phyloP scores from a whole-genome alignment of 2,888 invertebrate genomes.

The Caenorhabditis becei region DNA sequence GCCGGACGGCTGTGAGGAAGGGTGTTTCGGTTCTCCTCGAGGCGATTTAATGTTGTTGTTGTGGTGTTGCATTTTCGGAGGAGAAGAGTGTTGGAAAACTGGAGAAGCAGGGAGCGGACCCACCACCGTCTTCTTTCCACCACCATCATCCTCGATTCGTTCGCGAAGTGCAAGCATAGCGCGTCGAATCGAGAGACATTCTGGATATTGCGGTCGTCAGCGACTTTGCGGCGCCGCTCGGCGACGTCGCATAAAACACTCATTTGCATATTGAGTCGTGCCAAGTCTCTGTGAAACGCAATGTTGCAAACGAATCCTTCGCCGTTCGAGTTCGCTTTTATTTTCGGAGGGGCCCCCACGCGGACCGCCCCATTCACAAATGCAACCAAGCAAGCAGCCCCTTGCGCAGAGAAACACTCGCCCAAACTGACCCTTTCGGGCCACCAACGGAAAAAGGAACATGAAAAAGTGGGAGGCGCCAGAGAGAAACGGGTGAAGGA shows the following conservation, averaged over 20 bases:
- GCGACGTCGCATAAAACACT: slow-evolving; percentile 59
- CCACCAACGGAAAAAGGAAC: slow-evolving; percentile 43
- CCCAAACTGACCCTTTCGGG: slow-evolving; percentile 47
- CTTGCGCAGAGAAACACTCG: slow-evolving; percentile 14
- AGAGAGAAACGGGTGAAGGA: slow-evolving; percentile 45
- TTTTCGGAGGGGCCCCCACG: slow-evolving; percentile 38
- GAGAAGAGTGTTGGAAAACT: slow-evolving; percentile 17
- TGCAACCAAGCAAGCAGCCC: slow-evolving; percentile 59
- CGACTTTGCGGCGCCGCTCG: slow-evolving; percentile 33
- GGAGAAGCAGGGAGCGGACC: slow-evolving; percentile 15
- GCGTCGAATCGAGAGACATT: slow-evolving; percentile 54
- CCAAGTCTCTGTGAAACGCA: slow-evolving; percentile 58
- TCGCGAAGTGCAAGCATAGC: slow-evolving; percentile 58
- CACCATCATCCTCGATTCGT: slow-evolving; percentile 57
- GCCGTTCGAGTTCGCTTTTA: slow-evolving; percentile 57
- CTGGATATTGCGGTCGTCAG: slow-evolving; percentile 28
- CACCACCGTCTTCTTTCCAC: slow-evolving; percentile 37
- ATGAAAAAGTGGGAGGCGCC: slow-evolving; percentile 49
- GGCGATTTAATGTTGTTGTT: slow-evolving; percentile 61
- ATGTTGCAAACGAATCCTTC: slow-evolving; percentile 61
- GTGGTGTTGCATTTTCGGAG: slow-evolving; percentile 55
- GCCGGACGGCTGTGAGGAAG: slow-evolving; percentile 16
- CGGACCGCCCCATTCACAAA: slow-evolving; percentile 57
- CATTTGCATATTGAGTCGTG: slow-evolving; percentile 61
- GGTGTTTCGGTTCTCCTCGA: slow-evolving; percentile 40